Conservation (phyloP, 1,140 invertebrate genomes). For the Sinella curviseta region DNA sequence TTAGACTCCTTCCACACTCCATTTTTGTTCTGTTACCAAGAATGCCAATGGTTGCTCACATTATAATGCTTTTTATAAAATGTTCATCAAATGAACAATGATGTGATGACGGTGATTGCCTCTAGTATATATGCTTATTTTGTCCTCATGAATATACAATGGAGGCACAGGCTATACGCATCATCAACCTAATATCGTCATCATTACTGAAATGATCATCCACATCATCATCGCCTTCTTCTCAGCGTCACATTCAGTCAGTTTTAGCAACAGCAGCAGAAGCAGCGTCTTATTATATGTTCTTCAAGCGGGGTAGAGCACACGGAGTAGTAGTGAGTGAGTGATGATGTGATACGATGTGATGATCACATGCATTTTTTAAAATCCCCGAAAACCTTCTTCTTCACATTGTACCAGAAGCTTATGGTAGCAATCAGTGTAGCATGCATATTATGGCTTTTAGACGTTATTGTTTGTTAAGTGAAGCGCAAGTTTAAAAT, state of each 20-base stretch:
- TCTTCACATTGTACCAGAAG: not conserved
- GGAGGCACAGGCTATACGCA: constrained; percentile 14
- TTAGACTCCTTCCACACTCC: too few relatives aligned
- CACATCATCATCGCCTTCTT: not conserved
- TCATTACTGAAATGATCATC: constrained; percentile 2
- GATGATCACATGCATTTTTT: not conserved
- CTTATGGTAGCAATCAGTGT: not conserved
- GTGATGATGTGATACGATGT: too few relatives aligned
- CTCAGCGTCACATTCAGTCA: too few relatives aligned
- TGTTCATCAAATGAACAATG: not conserved
- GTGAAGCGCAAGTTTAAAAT: not conserved
- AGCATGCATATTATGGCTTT: not conserved
- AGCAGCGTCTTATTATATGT: too few relatives aligned
- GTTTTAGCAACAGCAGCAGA: too few relatives aligned
- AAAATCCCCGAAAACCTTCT: not conserved
- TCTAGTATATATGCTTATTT: not conserved
- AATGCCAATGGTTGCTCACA: not conserved
- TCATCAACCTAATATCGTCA: constrained; percentile 26
- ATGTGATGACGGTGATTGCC: not conserved
- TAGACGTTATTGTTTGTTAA: not conserved
- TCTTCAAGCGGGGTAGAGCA: too few relatives aligned
- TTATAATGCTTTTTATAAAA: not conserved
- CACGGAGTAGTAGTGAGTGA: too few relatives aligned
- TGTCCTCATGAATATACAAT: not conserved
- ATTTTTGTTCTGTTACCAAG: too few relatives aligned